These are phyloP conservation scores for Xylocampa areola DNA, from an alignment of 2,888 invertebrate species.

Conservation along the genomic window DNA sequence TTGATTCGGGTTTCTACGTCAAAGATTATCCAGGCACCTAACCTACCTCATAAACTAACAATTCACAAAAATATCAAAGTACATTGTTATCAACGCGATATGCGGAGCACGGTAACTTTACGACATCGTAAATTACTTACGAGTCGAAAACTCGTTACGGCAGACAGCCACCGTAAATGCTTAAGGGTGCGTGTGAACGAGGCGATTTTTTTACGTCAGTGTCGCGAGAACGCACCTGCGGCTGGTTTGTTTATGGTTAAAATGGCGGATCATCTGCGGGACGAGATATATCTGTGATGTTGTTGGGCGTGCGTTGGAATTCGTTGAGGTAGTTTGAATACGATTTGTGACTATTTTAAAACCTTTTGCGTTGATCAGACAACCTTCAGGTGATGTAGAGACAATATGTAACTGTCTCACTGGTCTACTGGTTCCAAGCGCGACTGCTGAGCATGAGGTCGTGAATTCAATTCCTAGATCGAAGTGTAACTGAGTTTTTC, in stretches of 20 bases:
- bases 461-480: too few relatives aligned
- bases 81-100: constrained; percentile 70
- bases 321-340: constrained; percentile 18
- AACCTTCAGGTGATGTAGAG: too few relatives aligned
- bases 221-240: constrained; percentile 50
- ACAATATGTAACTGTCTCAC: too few relatives aligned
- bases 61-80: constrained; percentile 57
- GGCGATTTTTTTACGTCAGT: constrained; percentile 34
- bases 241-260: constrained; percentile 44
- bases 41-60: constrained; percentile 26
- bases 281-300: constrained; percentile 10
- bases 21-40: constrained; percentile 12
- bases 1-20: constrained; percentile 9
- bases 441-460: too few relatives aligned
- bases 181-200: constrained; percentile 43
- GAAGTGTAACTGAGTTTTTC: too few relatives aligned
- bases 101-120: constrained; percentile 70
- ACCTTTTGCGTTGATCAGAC: too few relatives aligned
- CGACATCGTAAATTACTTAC: constrained; percentile 82
- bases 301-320: constrained; percentile 6
- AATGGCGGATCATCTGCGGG: constrained; percentile 38
- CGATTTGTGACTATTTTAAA: too few relatives aligned
- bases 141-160: constrained; percentile 82
- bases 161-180: constrained; percentile 52
- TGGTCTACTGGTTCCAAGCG: too few relatives aligned